A percentile compares a stretch with the other conserved stretches of the same genome.
These are phyloP conservation scores for Strix occidentalis DNA, from an alignment of 2,797 vertebrate genomes.

Conservation along the genomic window DNA sequence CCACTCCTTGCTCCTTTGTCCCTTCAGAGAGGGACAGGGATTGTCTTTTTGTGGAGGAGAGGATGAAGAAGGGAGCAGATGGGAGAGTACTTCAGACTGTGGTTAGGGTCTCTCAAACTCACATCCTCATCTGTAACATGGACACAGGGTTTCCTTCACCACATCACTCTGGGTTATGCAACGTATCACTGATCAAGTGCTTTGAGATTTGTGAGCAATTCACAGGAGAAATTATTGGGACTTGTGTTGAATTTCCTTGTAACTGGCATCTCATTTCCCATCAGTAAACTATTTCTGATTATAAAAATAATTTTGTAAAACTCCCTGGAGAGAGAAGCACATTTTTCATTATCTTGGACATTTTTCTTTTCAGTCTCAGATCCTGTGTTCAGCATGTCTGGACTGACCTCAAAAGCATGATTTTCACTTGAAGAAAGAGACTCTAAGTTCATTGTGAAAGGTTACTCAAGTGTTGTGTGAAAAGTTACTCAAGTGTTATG, in stretches of 20 bases:
- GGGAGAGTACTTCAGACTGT: background rate
- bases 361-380: background rate
- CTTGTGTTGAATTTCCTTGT: background rate
- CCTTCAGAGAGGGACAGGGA: background rate
- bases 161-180: background rate
- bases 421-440: background rate
- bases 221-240: background rate
- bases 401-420: background rate
- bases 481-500: background rate
- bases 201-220: background rate
- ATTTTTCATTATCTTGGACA: background rate
- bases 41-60: background rate
- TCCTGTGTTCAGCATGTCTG: background rate
- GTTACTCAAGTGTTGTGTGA: background rate
- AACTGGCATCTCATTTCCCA: slow-evolving; percentile 7
- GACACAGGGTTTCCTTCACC: background rate
- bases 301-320: background rate
- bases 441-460: background rate
- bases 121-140: background rate
- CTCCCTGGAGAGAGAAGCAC: background rate
- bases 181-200: background rate
- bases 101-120: background rate
- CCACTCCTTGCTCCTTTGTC: background rate
- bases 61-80: background rate
- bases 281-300: slow-evolving; percentile 8